Conservation (phyloP, 2,113 vertebrate genomes). For the Ptychochromis oligacanthus region DNA sequence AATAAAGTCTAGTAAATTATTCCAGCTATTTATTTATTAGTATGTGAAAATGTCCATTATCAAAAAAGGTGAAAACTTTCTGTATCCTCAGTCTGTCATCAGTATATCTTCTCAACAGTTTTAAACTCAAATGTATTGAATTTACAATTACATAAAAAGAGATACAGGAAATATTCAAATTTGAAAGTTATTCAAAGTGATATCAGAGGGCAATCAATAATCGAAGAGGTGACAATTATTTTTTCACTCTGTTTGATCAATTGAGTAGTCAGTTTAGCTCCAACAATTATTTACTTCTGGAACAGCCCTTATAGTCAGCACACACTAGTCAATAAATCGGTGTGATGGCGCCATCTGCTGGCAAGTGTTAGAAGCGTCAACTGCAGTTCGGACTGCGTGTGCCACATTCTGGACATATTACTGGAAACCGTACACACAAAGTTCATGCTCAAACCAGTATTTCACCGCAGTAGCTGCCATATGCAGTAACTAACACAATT, state of each 20-base stretch:
- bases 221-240: no score
- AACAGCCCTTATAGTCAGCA: no score
- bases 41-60: background rate
- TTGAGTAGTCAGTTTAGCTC: no score
- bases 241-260: no score
- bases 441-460: background rate
- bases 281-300: no score
- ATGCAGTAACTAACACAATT: background rate
- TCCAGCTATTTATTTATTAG: background rate
- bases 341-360: conserved; percentile 52
- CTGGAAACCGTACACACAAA: conserved; percentile 22
- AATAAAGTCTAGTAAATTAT: background rate
- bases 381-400: background rate
- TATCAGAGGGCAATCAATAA: no score
- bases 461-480: background rate
- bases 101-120: background rate
- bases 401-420: conserved; percentile 11
- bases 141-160: background rate
- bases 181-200: no score
- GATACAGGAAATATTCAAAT: background rate
- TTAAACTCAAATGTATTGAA: background rate
- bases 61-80: background rate
- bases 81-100: background rate
- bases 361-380: background rate
- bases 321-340: background rate